Evolutionary conservation across 2,888 invertebrate genomes (phyloP).

Genomic region (Anagyrus pseudococci): DNA sequence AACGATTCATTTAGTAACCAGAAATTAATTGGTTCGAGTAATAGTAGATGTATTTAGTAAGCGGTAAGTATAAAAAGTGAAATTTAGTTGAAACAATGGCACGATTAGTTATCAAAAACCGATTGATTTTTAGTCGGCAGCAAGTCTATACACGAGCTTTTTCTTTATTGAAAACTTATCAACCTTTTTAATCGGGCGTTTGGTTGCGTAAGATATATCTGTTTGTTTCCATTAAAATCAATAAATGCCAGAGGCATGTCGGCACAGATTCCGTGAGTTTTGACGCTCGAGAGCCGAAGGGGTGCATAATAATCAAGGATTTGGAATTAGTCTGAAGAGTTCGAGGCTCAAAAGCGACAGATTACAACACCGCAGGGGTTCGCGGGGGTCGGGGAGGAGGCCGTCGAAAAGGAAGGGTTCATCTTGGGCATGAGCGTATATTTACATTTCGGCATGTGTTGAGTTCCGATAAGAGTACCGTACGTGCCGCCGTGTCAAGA

Average conservation of each 20-base stretch:
- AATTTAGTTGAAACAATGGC: too few species aligned
- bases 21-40: too few species aligned
- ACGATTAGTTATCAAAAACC: too few species aligned
- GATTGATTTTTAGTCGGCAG: too few species aligned
- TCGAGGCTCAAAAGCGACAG: conserved; percentile 54
- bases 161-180: too few species aligned
- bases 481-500: too few species aligned
- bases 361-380: conserved; percentile 59
- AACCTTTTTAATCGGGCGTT: too few species aligned
- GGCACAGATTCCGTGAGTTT: conserved; percentile 38
- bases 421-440: conserved; percentile 40
- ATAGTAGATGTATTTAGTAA: too few species aligned
- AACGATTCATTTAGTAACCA: too few species aligned
- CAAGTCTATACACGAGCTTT: too few species aligned
- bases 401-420: conserved; percentile 46
- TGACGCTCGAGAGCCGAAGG: conserved; percentile 46
- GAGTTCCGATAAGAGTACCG: conserved; percentile 51
- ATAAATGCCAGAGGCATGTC: conserved; percentile 6
- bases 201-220: conserved; percentile 2
- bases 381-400: too few species aligned
- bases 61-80: too few species aligned
- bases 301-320: conserved; percentile 51
- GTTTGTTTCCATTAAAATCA: conserved; percentile 28
- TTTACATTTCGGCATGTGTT: conserved; percentile 51
- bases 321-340: conserved; percentile 54